phyloP scores from a whole-genome alignment of 2,113 vertebrate species.

The Oxygymnocypris stewartii region DNA sequence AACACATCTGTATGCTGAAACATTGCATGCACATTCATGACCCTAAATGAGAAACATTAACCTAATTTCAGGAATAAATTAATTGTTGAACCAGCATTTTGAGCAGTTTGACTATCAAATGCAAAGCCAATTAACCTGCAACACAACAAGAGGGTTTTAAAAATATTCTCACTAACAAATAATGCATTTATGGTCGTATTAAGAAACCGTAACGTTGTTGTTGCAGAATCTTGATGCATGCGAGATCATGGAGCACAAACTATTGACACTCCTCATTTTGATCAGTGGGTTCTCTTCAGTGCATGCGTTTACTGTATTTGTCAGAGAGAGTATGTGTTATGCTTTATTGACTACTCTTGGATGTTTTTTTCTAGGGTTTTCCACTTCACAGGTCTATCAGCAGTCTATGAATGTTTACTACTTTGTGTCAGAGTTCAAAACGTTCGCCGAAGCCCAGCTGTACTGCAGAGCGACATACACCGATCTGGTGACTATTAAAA shows the following conservation, averaged over 20 bases:
- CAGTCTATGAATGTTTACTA: not conserved
- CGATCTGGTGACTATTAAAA: slow-evolving; percentile 22
- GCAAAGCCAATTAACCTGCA: not conserved
- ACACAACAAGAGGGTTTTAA: not conserved
- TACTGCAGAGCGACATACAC: slow-evolving; percentile 40
- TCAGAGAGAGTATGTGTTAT: not conserved
- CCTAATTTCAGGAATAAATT: not conserved
- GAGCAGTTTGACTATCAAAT: not conserved
- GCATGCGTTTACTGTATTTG: not conserved
- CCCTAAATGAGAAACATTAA: not conserved
- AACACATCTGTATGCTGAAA: too few species aligned
- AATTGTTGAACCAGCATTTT: not conserved
- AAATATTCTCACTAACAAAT: not conserved
- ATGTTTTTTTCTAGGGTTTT: not conserved
- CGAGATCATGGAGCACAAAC: not conserved
- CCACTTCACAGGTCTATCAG: not conserved
- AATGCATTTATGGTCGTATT: not conserved
- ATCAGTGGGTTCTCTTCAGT: not conserved
- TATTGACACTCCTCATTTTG: not conserved
- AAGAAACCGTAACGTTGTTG: too few species aligned
- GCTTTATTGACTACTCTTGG: not conserved
- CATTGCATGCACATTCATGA: not conserved
- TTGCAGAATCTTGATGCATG: not conserved
- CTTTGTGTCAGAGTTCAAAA: not conserved
- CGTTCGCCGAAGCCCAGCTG: not conserved